Evolutionary conservation across 35 echinoderm and acorn worm genomes (phyloP).

Genomic region (Acanthaster planci): DNA sequence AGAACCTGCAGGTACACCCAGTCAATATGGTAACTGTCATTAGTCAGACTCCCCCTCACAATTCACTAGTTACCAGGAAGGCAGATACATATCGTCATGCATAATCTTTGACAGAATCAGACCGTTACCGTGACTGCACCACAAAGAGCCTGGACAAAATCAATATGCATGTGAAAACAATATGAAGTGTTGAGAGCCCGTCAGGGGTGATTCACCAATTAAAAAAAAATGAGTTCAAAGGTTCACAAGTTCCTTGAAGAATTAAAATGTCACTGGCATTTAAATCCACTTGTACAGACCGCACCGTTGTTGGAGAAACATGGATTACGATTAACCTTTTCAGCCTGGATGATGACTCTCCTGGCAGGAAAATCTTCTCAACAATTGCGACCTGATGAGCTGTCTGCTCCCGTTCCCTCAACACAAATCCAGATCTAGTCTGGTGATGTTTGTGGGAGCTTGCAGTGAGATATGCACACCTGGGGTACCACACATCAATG

Average conservation of each 20-base stretch:
- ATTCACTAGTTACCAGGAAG: too few relatives aligned
- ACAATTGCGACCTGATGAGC: conserved; percentile 9
- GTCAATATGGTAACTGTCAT: too few relatives aligned
- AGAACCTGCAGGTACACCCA: too few relatives aligned
- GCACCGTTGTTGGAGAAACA: conserved; percentile 1
- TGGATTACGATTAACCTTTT: conserved; percentile 28
- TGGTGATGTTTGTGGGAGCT: too few relatives aligned
- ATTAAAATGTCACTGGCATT: conserved; percentile 26
- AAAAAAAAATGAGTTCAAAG: conserved; percentile 17
- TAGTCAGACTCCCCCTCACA: too few relatives aligned
- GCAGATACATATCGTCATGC: too few relatives aligned
- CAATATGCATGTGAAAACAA: conserved; percentile 32
- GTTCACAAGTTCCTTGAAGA: conserved; percentile 10
- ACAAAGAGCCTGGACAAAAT: conserved; percentile 4
- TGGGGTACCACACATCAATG: too few relatives aligned
- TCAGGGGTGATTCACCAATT: conserved; percentile 16
- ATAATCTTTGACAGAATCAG: too few relatives aligned
- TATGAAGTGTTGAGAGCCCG: conserved; percentile 22
- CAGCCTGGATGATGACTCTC: not conserved
- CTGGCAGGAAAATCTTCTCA: not conserved
- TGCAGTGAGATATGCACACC: too few relatives aligned
- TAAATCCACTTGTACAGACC: not conserved
- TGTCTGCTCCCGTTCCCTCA: not conserved
- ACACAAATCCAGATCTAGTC: too few relatives aligned
- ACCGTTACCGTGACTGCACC: too few relatives aligned